These are phyloP conservation scores for Chaitophorus viminalis DNA, from an alignment of 2,888 invertebrate genomes.

Conservation along the genomic window DNA sequence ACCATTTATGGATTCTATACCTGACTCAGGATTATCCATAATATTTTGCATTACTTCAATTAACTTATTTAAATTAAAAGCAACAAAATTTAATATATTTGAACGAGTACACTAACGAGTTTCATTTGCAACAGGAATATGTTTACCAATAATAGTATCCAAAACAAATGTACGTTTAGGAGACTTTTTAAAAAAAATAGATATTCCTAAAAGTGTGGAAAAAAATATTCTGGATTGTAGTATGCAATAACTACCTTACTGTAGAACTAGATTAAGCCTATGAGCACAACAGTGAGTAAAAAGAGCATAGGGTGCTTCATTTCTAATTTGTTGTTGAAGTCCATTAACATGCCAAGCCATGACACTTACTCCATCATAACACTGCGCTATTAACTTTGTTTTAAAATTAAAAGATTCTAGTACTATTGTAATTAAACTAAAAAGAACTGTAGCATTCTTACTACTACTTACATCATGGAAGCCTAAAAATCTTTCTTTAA, in stretches of 20 bases:
- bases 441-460: conserved; percentile 1
- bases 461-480: conserved; percentile 28
- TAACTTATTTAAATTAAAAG: conserved; percentile 22
- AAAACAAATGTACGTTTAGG: conserved; percentile 20
- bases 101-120: conserved; percentile 31
- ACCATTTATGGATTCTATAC: conserved; percentile 26
- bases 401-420: conserved; percentile 30
- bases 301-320: conserved; percentile 18
- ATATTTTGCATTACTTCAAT: conserved; percentile 31
- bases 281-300: conserved; percentile 36
- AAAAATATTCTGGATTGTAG: conserved; percentile 30
- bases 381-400: conserved; percentile 6
- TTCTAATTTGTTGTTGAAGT: conserved; percentile 34
- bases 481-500: conserved; percentile 34
- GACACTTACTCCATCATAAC: conserved; percentile 30
- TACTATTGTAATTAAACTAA: conserved; percentile 18
- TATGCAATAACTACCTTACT: conserved; percentile 24
- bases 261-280: conserved; percentile 18
- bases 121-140: conserved; percentile 34
- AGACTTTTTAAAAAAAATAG: conserved; percentile 33
- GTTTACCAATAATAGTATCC: conserved; percentile 29
- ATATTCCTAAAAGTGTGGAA: conserved; percentile 21
- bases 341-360: conserved; percentile 33
- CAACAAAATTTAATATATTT: conserved; percentile 33
- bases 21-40: conserved; percentile 19